Base-by-base conservation (phyloP, 2,797 vertebrate genomes). In the Danio choprae region DNA sequence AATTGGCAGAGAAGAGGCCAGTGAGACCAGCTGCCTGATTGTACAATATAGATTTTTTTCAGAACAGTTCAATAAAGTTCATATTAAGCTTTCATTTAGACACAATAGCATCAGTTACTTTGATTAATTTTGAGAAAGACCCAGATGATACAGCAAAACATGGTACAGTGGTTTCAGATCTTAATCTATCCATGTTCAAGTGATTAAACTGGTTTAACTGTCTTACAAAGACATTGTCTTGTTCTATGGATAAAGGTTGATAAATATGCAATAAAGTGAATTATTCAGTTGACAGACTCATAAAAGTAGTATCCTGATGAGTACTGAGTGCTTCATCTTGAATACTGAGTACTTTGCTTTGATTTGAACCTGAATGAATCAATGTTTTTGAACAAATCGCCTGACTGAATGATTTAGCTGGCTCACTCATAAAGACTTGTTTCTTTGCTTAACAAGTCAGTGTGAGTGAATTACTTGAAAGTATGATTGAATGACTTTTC, bases 31-130 rank as follows among this genome's bases (percentile, higher is more conserved):
- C 16, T 5, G 0, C 46, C 50, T 4, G 5, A 38, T 51, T 69
- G 46, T 38, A 50, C 48, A 43, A 48, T 51, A n/a, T 51, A 69
- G 48, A 29, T 29, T 9, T 36, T 67, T 69, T 38, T 38, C 16
- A 40, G 29, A 40, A 53, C 16, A 53, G 46, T 51, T 69, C 29
- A 69, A 38, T 69, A 69, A n/a, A 38, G 46, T 51, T 18, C 51
- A 36, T n/a, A 69, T 69, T 69, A 69, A 51, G 51, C 29, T 11
- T 18, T 62, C 29, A 29, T 29, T 62, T n/a, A 62, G 36, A 40
- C 7, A 40, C 36, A 62, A 16, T 62, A 8, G 40, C 5, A 3
- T 9, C n/a, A 41, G n/a, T 55, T 18, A 13, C 12, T 41, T 62
- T 55, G 11, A 53, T 36, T 20, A 11, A 40, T 70, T 70, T 70